phyloP scores from a whole-genome alignment of 2,113 vertebrate species.

The Burhinus oedicnemus region DNA sequence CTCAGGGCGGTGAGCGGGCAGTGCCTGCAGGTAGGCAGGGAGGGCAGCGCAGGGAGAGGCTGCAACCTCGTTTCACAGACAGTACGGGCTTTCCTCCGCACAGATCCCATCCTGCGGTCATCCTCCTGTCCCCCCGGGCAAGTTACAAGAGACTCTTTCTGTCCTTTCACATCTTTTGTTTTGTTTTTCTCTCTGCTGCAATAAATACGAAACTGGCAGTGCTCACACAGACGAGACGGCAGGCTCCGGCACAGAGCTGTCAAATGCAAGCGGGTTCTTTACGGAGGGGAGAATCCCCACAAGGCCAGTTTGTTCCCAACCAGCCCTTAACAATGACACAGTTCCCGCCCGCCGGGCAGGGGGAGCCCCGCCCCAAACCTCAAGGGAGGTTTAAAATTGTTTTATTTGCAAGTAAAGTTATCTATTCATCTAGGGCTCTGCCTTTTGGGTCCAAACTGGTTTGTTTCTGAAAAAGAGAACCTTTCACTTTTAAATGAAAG shows the following conservation, averaged over 20 bases:
- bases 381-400: background rate
- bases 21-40: background rate
- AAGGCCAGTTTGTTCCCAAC: background rate
- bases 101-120: background rate
- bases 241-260: slow-evolving; percentile 19
- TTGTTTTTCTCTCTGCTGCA: slow-evolving; percentile 56
- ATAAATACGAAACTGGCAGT: slow-evolving; percentile 53
- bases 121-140: background rate
- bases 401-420: background rate
- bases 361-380: background rate
- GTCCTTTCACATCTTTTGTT: slow-evolving; percentile 7
- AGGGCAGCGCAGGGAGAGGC: background rate
- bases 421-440: background rate
- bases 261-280: background rate
- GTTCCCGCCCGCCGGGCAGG: background rate
- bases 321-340: too few relatives aligned
- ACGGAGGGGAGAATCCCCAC: background rate
- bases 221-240: slow-evolving; percentile 14
- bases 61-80: too few relatives aligned
- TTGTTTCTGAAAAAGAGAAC: background rate
- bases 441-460: background rate
- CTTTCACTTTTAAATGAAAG: slow-evolving; percentile 1
- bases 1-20: background rate
- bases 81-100: background rate
- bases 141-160: background rate